These are phyloP conservation scores for Enteromius argenteus DNA, from an alignment of 2,797 vertebrate genomes.

Conservation along the genomic window DNA sequence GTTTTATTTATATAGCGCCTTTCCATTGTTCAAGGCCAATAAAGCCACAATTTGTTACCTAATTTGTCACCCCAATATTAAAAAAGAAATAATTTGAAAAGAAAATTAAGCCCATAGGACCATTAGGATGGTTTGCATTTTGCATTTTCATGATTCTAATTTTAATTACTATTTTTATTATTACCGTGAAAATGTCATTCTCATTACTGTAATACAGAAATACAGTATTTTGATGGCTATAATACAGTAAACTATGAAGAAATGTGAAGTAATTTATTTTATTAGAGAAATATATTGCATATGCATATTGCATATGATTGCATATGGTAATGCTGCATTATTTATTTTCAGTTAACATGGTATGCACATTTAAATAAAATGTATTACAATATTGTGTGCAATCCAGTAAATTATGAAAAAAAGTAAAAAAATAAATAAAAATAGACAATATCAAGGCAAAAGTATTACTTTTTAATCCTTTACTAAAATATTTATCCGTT, in stretches of 20 bases:
- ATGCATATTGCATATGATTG: no score
- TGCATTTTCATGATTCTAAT: background rate
- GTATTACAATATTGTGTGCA: background rate
- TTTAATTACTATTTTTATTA: background rate
- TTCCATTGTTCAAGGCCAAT: no score
- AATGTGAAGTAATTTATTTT: background rate
- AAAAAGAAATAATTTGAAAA: background rate
- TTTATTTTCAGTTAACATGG: background rate
- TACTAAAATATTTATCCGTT: background rate
- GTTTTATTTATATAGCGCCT: no score
- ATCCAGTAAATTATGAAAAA: background rate
- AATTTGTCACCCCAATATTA: background rate
- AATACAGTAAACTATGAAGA: background rate
- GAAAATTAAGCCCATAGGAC: background rate
- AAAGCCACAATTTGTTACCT: background rate
- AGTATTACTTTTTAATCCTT: background rate
- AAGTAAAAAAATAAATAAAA: no score
- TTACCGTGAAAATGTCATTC: background rate
- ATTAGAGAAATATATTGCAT: background rate
- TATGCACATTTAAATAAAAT: background rate
- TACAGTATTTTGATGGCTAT: background rate
- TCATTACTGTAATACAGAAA: background rate
- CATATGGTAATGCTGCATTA: background rate
- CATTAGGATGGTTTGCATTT: background rate
- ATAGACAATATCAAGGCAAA: background rate